These are phyloP conservation scores for Mesocricetus auratus DNA, from an alignment of 2,113 vertebrate genomes.

Conservation along the genomic window DNA sequence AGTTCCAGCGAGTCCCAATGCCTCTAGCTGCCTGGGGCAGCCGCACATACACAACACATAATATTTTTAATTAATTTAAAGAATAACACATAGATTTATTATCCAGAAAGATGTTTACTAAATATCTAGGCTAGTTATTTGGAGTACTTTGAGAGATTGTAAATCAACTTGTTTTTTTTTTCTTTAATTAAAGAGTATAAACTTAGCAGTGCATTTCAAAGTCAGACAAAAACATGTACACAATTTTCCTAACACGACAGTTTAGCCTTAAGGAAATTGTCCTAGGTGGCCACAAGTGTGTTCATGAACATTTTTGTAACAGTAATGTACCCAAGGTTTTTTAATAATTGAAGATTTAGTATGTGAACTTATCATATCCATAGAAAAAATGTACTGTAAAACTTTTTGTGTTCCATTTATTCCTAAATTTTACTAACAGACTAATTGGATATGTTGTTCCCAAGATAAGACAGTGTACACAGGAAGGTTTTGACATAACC, in stretches of 20 bases:
- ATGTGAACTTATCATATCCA: background rate
- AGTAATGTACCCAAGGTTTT: background rate
- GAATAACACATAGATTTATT: background rate
- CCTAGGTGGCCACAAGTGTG: constrained; percentile 9
- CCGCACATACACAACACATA: background rate
- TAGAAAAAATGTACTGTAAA: background rate
- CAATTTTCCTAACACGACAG: background rate
- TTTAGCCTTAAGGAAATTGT: constrained; percentile 34
- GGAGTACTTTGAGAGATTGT: background rate
- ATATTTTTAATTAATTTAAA: background rate
- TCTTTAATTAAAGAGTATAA: background rate
- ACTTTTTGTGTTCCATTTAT: background rate
- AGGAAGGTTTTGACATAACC: background rate
- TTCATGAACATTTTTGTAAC: background rate
- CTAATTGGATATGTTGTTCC: background rate
- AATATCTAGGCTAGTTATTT: background rate
- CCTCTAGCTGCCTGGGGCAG: background rate
- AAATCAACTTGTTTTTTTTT: background rate
- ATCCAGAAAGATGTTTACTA: constrained; percentile 16
- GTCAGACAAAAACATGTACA: background rate
- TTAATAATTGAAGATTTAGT: constrained; percentile 6
- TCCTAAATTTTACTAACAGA: constrained; percentile 22
- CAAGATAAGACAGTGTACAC: background rate
- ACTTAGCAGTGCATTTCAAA: constrained; percentile 12
- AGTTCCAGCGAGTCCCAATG: background rate